These are phyloP conservation scores for Allolobophora icterica DNA, from an alignment of 2,888 invertebrate genomes.

Conservation along the genomic window DNA sequence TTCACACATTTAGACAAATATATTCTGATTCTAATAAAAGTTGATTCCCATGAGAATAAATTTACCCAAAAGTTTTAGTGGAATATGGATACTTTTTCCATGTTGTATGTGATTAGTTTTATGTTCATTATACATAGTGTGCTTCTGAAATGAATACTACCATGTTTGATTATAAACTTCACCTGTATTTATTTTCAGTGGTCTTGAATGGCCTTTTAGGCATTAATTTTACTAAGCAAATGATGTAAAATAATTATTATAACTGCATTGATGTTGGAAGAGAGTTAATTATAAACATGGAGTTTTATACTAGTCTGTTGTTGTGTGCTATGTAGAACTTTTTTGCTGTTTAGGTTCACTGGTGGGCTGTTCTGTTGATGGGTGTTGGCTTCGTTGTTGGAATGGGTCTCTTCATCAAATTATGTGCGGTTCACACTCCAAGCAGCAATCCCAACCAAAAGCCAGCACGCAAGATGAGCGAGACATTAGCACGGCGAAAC, in stretches of 20 bases:
- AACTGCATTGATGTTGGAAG: neutral
- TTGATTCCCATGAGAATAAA: no score
- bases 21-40: no score
- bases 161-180: no score
- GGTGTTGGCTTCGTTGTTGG: conserved; percentile 67
- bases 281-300: neutral
- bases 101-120: no score
- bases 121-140: no score
- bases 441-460: conserved; percentile 97
- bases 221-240: no score
- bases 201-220: no score
- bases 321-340: neutral
- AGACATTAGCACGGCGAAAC: conserved; percentile 60
- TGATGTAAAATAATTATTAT: neutral
- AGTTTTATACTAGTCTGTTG: neutral
- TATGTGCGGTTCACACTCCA: conserved; percentile 98
- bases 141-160: no score
- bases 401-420: conserved; percentile 84
- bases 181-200: no score
- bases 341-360: conserved; percentile 52
- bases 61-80: no score
- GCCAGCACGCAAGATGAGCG: conserved; percentile 84
- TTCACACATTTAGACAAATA: no score
- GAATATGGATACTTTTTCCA: no score
- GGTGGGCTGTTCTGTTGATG: conserved; percentile 79